These are phyloP conservation scores for Plestiodon gilberti DNA, from an alignment of 2,113 vertebrate species.

Conservation along the genomic window DNA sequence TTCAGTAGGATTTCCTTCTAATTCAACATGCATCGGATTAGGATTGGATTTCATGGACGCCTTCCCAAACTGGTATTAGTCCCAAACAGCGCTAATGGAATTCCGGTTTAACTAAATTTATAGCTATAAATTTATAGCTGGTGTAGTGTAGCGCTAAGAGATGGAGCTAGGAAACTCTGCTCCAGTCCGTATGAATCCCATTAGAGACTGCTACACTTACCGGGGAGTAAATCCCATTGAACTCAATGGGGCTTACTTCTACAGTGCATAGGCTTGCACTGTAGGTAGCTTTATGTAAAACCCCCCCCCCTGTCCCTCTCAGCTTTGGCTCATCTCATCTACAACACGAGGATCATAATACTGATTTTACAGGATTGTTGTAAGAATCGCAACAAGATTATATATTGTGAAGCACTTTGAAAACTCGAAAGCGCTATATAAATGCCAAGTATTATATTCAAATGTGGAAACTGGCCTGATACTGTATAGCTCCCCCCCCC, in stretches of 20 bases:
- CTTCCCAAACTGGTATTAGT: background rate
- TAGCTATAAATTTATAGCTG: background rate
- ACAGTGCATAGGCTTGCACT: no score
- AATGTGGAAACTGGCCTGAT: background rate
- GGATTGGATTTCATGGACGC: background rate
- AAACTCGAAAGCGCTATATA: no score
- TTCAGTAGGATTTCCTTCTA: background rate
- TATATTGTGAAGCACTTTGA: no score
- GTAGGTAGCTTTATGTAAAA: no score
- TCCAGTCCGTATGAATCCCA: no score
- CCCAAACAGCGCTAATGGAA: background rate
- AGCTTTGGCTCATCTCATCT: background rate
- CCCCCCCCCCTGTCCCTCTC: no score
- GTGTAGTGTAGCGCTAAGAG: no score
- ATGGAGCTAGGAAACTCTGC: no score
- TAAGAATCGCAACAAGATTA: no score
- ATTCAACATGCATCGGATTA: background rate
- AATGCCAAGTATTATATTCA: background rate
- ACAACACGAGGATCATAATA: no score
- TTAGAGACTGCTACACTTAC: background rate
- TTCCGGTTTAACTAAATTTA: background rate
- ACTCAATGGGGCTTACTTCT: background rate
- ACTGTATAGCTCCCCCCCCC: background rate
- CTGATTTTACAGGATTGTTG: no score
- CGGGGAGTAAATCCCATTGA: background rate